Conservation (phyloP, 1,140 invertebrate genomes). For the Drosophila varians region DNA sequence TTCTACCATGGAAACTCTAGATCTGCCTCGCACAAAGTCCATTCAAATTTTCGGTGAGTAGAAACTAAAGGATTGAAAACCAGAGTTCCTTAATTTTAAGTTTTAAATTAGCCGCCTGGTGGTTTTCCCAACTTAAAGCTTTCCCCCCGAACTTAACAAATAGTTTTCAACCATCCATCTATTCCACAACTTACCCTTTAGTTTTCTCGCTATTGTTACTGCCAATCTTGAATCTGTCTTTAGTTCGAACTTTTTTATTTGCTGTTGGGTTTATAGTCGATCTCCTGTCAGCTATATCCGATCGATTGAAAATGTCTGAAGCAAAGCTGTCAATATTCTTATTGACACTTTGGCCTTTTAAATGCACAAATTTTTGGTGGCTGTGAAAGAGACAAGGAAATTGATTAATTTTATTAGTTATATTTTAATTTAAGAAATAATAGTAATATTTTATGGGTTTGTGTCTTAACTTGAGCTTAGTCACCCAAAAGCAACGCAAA, state of each 20-base stretch:
- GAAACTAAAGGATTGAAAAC: no score
- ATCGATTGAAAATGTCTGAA: conserved; percentile 38
- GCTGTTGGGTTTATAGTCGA: conserved; percentile 26
- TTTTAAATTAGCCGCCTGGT: no score
- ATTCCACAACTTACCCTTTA: conserved; percentile 43
- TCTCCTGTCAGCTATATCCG: conserved; percentile 25
- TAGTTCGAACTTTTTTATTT: conserved; percentile 49
- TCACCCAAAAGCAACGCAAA: neutral
- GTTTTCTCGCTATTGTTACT: conserved; percentile 19
- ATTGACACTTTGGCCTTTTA: conserved; percentile 50
- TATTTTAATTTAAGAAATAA: neutral
- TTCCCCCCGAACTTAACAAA: neutral
- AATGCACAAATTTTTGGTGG: conserved; percentile 47
- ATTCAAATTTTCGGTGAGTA: no score
- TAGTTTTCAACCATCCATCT: neutral
- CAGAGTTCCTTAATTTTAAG: no score
- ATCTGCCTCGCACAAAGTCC: no score
- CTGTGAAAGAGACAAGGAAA: conserved; percentile 25
- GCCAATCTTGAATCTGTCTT: conserved; percentile 50
- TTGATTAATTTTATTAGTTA: neutral
- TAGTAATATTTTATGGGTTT: neutral
- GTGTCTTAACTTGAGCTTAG: neutral
- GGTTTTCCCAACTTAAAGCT: neutral
- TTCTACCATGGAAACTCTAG: no score
- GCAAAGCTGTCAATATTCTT: conserved; percentile 51